Evolutionary conservation across 2,113 vertebrate species (phyloP).

Genomic region (Antigone vipio): DNA sequence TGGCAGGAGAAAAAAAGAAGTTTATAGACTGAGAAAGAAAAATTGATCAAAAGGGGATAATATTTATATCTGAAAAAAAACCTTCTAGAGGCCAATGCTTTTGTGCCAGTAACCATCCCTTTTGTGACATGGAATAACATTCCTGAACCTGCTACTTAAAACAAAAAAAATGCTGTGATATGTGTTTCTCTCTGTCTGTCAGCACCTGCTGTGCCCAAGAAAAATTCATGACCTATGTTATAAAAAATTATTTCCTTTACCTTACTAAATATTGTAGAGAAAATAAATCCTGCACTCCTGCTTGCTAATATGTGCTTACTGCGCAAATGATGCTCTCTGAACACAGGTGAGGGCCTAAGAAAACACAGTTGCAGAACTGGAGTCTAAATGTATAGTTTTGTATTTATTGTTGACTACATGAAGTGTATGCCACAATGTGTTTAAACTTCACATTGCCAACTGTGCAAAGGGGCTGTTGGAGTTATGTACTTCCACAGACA

Average conservation of each 20-base stretch:
- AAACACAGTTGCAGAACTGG: neutral
- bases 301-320: neutral
- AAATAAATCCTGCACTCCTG: neutral
- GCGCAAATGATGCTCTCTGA: neutral
- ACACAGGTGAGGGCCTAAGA: neutral
- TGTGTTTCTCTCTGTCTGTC: neutral
- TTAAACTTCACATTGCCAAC: neutral
- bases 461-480: neutral
- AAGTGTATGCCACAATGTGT: too few species aligned
- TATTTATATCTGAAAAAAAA: neutral
- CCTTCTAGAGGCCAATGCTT: neutral
- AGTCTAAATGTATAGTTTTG: neutral
- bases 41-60: neutral
- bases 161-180: neutral
- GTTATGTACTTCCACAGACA: neutral
- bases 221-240: neutral
- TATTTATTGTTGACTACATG: neutral
- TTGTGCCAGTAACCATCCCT: neutral
- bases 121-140: neutral
- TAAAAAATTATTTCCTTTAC: neutral
- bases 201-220: neutral
- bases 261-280: neutral
- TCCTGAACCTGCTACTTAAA: neutral
- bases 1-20: neutral
- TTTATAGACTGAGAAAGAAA: neutral